Percentiles rank a stretch among this genome's conserved stretches.
Evolutionary conservation across 2,797 vertebrate species (phyloP).

Genomic region (Tapera naevia): DNA sequence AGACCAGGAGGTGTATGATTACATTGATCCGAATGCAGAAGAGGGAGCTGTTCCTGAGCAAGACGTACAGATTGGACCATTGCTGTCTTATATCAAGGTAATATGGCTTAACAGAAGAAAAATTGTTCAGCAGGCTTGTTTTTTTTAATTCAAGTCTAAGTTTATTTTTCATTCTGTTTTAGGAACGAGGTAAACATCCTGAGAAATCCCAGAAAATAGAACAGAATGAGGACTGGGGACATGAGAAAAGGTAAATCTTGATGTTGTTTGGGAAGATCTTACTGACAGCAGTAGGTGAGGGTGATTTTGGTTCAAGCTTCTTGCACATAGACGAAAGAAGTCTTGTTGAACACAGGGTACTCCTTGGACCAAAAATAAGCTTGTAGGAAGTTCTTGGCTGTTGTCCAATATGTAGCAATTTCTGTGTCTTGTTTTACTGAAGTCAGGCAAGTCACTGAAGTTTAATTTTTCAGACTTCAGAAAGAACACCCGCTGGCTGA

Average conservation of each 20-base stretch:
- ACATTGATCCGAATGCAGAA: constrained; percentile 89
- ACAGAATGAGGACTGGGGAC: constrained; percentile 86
- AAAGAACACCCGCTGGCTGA: constrained; percentile 87
- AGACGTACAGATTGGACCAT: constrained; percentile 80
- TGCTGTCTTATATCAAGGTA: constrained; percentile 92
- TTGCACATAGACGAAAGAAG: neutral
- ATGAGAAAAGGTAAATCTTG: constrained; percentile 86
- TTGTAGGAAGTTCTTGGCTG: neutral
- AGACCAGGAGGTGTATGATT: constrained; percentile 93
- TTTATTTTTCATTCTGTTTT: constrained; percentile 1
- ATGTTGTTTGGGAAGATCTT: neutral
- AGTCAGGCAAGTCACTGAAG: neutral
- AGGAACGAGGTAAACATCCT: constrained; percentile 90
- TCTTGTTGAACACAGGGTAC: neutral
- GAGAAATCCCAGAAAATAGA: constrained; percentile 88
- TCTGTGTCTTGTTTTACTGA: neutral
- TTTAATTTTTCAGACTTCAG: constrained; percentile 79
- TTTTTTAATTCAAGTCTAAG: neutral
- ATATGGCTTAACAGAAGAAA: neutral
- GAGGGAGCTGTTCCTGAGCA: constrained; percentile 88
- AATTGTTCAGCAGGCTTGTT: neutral
- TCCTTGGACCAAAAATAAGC: neutral
- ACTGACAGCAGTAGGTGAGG: neutral
- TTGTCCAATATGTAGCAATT: neutral
- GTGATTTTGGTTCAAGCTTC: neutral